Evolutionary conservation across 2,888 invertebrate genomes (phyloP).

Genomic region (Agrotis puta): DNA sequence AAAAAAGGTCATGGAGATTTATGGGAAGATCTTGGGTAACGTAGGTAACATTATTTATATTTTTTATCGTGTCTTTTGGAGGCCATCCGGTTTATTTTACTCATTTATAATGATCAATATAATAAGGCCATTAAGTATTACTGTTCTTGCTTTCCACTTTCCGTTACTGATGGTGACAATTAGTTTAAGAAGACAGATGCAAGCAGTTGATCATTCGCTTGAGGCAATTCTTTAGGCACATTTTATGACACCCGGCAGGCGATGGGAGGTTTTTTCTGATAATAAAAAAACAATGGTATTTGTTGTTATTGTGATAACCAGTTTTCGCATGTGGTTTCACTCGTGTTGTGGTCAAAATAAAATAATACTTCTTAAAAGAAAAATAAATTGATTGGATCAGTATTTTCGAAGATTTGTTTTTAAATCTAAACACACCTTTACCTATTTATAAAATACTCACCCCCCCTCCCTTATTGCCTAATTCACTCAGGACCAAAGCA

Average conservation of each 20-base stretch:
- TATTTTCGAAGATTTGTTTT: no score
- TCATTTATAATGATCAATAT: neutral
- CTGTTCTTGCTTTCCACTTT: neutral
- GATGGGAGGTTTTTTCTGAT: neutral
- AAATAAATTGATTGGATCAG: no score
- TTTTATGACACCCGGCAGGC: neutral
- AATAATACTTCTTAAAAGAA: no score
- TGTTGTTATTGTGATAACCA: no score
- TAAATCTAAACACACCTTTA: no score
- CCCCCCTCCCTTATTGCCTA: no score
- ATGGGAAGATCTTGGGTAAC: neutral
- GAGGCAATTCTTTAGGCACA: neutral
- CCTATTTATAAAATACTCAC: no score
- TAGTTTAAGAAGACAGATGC: neutral
- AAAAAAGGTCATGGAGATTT: neutral
- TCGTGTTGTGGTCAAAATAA: no score
- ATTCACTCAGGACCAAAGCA: no score
- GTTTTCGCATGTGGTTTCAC: no score
- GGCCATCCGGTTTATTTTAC: neutral
- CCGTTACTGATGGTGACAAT: conserved; percentile 5
- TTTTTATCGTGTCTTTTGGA: neutral
- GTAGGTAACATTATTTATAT: no score
- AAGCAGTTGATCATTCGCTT: neutral
- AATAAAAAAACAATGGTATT: neutral
- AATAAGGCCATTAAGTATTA: neutral